These are phyloP conservation scores for Acholoe squamosa DNA, from an alignment of 2,888 invertebrate genomes.

Conservation along the genomic window DNA sequence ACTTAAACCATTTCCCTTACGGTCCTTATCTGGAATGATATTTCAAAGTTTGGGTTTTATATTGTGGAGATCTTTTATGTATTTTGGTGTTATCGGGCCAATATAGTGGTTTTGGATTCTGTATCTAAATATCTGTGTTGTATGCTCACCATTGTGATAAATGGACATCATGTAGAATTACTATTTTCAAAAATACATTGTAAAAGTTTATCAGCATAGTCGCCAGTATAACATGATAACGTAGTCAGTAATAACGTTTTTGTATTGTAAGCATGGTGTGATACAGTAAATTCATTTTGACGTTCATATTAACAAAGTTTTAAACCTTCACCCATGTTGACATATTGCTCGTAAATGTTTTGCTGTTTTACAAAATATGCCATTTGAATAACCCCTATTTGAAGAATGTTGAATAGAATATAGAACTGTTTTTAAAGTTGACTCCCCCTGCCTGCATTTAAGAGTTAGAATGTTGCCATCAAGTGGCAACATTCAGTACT, in stretches of 20 bases:
- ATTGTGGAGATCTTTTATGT: no score
- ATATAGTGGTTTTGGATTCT: no score
- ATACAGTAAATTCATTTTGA: background rate
- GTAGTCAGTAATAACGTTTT: background rate
- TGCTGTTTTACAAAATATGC: background rate
- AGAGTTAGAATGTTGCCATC: background rate
- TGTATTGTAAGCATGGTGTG: conserved; percentile 37
- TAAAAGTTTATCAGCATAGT: background rate
- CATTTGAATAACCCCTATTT: background rate
- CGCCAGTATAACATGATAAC: background rate
- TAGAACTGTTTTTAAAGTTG: conserved; percentile 25
- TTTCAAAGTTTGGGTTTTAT: no score
- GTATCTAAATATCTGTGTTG: no score
- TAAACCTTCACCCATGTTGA: background rate
- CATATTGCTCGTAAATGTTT: background rate
- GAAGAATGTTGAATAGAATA: background rate
- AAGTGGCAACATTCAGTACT: background rate
- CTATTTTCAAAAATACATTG: background rate
- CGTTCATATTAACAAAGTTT: background rate
- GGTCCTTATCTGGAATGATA: no score
- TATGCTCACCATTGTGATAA: no score
- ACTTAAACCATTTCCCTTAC: no score
- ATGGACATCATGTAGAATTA: no score
- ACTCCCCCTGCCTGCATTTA: background rate
- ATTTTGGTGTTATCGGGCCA: no score